Conservation (phyloP, 1,140 invertebrate species). For the Neuroterus valhalla region DNA sequence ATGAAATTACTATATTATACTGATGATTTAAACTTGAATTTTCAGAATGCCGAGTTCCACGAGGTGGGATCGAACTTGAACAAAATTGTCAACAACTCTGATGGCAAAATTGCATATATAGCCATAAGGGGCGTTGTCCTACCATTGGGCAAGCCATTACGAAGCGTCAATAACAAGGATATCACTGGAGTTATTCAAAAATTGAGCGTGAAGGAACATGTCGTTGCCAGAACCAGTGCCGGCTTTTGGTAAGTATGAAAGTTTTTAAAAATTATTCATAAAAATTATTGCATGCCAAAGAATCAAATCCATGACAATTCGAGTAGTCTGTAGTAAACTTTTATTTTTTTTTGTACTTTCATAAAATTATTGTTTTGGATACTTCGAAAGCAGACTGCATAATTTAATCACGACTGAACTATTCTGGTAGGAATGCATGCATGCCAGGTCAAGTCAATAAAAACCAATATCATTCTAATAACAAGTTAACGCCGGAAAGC, state of each 20-base stretch:
- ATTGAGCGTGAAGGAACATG: conserved; percentile 84
- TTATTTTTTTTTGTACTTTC: neutral
- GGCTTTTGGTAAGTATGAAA: conserved; percentile 81
- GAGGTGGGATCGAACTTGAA: conserved; percentile 80
- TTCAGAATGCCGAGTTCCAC: conserved; percentile 79
- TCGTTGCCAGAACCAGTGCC: conserved; percentile 82
- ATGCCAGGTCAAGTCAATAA: too few species aligned
- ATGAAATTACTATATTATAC: conserved; percentile 17
- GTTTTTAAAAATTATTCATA: neutral
- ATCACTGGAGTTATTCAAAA: conserved; percentile 84
- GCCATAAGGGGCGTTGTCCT: conserved; percentile 83
- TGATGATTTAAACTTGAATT: conserved; percentile 44
- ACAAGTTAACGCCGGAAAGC: too few species aligned
- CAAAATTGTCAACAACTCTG: conserved; percentile 76
- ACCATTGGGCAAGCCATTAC: conserved; percentile 82
- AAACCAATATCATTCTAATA: too few species aligned
- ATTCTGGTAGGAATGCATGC: too few species aligned
- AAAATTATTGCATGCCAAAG: neutral
- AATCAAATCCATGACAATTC: neutral
- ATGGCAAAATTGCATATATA: conserved; percentile 81
- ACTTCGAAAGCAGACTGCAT: too few species aligned
- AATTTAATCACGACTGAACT: too few species aligned
- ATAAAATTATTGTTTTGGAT: too few species aligned
- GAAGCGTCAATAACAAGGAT: conserved; percentile 80
- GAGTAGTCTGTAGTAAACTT: conserved; percentile 7